Evolutionary conservation across 1,140 invertebrate species (phyloP), one percentile per base, ranked within the genome.

Genomic region (Campodea augens): DNA sequence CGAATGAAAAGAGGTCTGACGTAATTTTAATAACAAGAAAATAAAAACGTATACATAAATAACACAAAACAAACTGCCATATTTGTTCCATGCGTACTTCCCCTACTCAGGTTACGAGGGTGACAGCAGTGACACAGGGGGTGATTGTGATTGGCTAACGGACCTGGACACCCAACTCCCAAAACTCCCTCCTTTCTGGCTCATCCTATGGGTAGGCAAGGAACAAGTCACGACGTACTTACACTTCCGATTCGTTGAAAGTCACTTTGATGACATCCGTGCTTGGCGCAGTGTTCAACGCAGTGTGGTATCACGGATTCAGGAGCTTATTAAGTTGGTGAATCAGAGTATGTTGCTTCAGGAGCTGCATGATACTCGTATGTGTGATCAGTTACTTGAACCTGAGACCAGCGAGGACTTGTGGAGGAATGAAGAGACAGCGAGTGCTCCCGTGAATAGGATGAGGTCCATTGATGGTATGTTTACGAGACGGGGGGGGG

Each of bases 291-390:
- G 67, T 45, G 63, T 75, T 2, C 71, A 73, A 36, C 62, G 64
- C 47, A 60, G 61, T 27, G 59, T 75, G 1, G 57, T 75, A 0
- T 52, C 62, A 7, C 70, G 70, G 46, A 71, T 81, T 46, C 68
- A 67, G 48, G 59, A 65, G 13, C 67, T 75, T 15, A 78, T 75
- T 49, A 75, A 72, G 37, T 62, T 67, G 48, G 78, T 85, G 0
- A 84, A 83, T 61, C 79, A 83, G 57, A 74, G 71, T 47, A 56
- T 84, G 32, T 57, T 86, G 5, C 60, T 86, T 1, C 70, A 77
- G 54, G 73, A 73, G 49, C 60, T 86, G 21, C 69, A 81, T 56
- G 73, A 80, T 47, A 79, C 75, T 1, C 62, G 72, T n/a, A 71
- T 68, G 44, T 86, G 82, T 55, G 73, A 81, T 55, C 52, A 60